Conservation (phyloP, 2,113 vertebrate genomes). For the Chlamydotis undulata region DNA sequence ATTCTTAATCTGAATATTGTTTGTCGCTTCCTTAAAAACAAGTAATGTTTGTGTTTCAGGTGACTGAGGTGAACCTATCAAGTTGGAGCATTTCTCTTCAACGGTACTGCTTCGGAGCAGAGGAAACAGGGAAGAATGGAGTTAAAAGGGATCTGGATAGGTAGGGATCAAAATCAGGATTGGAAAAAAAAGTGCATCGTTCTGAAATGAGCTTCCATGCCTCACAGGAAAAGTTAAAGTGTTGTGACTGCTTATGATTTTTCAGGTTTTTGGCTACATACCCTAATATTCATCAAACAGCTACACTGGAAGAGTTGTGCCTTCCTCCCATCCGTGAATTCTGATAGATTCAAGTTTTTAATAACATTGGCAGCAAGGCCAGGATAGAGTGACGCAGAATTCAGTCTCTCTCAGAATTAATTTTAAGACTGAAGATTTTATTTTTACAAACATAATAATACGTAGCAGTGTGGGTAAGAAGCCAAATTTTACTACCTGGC, state of each 20-base stretch:
- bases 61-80: not conserved
- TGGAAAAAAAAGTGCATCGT: not conserved
- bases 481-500: not conserved
- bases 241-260: not conserved
- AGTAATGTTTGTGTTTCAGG: not conserved
- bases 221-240: not conserved
- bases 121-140: not conserved
- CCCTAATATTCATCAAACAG: not conserved
- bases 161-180: not conserved
- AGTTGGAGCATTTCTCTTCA: not conserved
- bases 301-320: not conserved
- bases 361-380: not conserved
- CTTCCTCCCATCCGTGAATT: not conserved
- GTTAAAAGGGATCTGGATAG: not conserved
- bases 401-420: not conserved
- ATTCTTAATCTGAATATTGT: not conserved
- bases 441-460: not conserved
- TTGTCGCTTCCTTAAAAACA: not conserved
- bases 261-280: not conserved
- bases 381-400: not conserved
- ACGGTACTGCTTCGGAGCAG: not conserved
- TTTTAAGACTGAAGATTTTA: not conserved
- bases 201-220: not conserved
- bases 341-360: not conserved
- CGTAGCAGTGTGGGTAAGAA: not conserved